Evolutionary conservation across 2,113 vertebrate genomes (phyloP), one percentile per base, ranked within the genome.

Genomic region (Edolisoma coerulescens): DNA sequence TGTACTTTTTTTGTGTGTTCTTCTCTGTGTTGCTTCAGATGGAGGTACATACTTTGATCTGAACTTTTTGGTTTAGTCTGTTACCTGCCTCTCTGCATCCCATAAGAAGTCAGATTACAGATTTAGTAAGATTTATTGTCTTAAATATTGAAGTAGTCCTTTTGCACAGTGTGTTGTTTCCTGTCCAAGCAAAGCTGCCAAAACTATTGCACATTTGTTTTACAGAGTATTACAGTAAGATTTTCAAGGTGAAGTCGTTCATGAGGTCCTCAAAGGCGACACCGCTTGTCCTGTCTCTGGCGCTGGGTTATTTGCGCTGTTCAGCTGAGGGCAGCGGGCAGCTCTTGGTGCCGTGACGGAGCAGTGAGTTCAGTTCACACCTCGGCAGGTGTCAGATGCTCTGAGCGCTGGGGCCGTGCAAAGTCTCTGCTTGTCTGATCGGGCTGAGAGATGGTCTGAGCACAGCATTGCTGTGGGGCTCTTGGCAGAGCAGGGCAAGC

Each of bases 391-490:
- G 4, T 47, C 67, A 83, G 73, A 49, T 17, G 0, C 45, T 42
- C 78, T 67, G 45, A 45, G 33, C 5, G 0, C 30, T 1, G 35
- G 11, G 78, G 42, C 75, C 0, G 0, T 35, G 67, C 22, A 8
- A 6, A 11, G 15, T 7, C 54, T 35, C 22, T 22, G 2, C 57
- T 42, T 44, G 11, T 16, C 30, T 26, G 63, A 8, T 19, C 0
- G 5, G 44, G 6, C 71, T 39, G 44, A 54, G 64, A 68, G 77
- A 10, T 9, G 1, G 11, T 7, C 52, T 54, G 13, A 5, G 52
- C 53, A 18, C 44, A 61, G 85, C 78, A 4, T 11, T 67, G 33
- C 33, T 54, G 10, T 15, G 28, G 7, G 39, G 33, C 87, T 91
- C 60, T 63, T 60, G 26, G 59, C 57, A 83, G 44, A 20, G 19